Conservation (phyloP, 2,113 vertebrate species). For the Haliaeetus leucogaster region DNA sequence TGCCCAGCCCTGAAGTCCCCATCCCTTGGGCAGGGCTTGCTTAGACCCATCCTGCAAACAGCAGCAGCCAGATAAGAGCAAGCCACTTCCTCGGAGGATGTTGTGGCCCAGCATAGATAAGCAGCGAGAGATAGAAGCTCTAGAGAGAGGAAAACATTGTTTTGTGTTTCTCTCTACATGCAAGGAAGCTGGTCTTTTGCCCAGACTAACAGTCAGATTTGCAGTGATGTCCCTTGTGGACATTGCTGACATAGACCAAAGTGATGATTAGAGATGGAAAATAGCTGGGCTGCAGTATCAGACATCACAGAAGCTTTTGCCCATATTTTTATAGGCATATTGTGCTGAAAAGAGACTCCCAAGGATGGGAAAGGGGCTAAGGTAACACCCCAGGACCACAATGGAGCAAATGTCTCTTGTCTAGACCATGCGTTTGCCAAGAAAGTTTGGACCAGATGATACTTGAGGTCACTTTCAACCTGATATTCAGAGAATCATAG, state of each 20-base stretch:
- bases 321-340: not conserved
- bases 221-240: not conserved
- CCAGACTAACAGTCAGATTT: not conserved
- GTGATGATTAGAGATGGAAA: not conserved
- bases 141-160: not conserved
- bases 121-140: not conserved
- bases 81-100: not conserved
- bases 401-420: not conserved
- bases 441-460: not conserved
- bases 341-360: not conserved
- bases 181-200: not conserved
- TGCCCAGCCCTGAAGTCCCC: not conserved
- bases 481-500: not conserved
- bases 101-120: not conserved
- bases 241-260: not conserved
- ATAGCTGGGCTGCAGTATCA: not conserved
- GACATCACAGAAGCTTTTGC: not conserved
- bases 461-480: not conserved
- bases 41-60: not conserved
- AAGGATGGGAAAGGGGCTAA: not conserved
- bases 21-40: not conserved
- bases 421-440: not conserved
- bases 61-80: not conserved
- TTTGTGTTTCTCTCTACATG: not conserved
- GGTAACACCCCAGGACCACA: not conserved